phyloP scores from a whole-genome alignment of 2,888 invertebrate species.

The Calliphora vomitoria region DNA sequence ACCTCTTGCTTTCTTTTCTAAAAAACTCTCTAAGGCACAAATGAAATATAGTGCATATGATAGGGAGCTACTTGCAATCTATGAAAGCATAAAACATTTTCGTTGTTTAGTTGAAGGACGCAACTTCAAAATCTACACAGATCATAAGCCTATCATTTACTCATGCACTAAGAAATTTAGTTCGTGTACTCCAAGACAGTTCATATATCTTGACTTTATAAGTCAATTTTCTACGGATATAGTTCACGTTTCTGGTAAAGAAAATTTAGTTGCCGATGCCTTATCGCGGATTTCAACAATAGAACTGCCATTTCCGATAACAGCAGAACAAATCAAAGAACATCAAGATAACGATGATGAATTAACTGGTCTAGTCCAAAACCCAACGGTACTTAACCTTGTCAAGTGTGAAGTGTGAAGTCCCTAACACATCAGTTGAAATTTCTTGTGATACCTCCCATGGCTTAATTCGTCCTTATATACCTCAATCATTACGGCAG shows the following conservation, averaged over 20 bases:
- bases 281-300: too few relatives aligned
- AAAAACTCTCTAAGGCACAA: slow-evolving; percentile 7
- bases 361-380: too few relatives aligned
- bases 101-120: neutral
- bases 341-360: too few relatives aligned
- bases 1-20: slow-evolving; percentile 17
- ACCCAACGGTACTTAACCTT: neutral
- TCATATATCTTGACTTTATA: neutral
- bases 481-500: too few relatives aligned
- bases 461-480: too few relatives aligned
- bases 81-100: slow-evolving; percentile 12
- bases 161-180: neutral
- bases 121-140: slow-evolving; percentile 11
- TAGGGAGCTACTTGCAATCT: slow-evolving; percentile 10
- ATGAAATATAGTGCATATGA: slow-evolving; percentile 13
- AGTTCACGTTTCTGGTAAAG: too few relatives aligned
- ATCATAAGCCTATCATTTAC: slow-evolving; percentile 9
- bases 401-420: neutral
- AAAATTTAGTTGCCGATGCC: too few relatives aligned
- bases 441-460: too few relatives aligned
- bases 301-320: too few relatives aligned
- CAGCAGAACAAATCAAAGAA: too few relatives aligned
- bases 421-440: too few relatives aligned
- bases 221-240: too few relatives aligned
- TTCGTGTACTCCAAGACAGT: neutral